These are phyloP conservation scores for Nothobranchius furzeri DNA, from an alignment of 2,113 vertebrate species.

Conservation along the genomic window DNA sequence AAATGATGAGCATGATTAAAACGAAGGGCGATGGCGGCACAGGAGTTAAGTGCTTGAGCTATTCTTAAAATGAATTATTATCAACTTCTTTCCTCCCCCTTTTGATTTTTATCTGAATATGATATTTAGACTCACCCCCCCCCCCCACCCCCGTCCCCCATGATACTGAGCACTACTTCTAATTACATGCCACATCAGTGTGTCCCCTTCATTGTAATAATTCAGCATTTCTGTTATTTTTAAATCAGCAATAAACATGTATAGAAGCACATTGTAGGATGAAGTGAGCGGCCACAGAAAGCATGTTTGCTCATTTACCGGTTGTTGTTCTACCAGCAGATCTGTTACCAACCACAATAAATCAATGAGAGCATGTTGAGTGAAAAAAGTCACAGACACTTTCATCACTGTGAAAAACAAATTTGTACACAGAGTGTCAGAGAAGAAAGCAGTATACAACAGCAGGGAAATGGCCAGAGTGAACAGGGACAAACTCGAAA, in stretches of 20 bases:
- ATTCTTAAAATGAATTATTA: too few species aligned
- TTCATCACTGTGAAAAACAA: constrained; percentile 26
- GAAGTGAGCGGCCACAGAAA: constrained; percentile 6
- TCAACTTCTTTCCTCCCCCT: too few species aligned
- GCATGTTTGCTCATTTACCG: constrained; percentile 31
- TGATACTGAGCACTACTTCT: not conserved
- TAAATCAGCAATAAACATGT: constrained; percentile 21
- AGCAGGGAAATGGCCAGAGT: not conserved
- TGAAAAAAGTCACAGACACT: constrained; percentile 27
- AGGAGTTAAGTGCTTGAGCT: too few species aligned
- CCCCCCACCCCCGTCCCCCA: too few species aligned
- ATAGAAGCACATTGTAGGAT: constrained; percentile 20
- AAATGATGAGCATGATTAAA: too few species aligned
- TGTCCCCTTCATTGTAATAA: not conserved
- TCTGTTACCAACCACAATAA: constrained; percentile 46
- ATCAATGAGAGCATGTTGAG: constrained; percentile 52
- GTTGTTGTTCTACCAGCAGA: constrained; percentile 18
- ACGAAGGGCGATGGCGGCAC: too few species aligned
- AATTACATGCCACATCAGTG: not conserved
- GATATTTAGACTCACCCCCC: too few species aligned
- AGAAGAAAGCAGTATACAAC: constrained; percentile 11
- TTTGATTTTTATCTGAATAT: too few species aligned
- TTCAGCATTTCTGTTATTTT: not conserved
- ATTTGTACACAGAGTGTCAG: not conserved
- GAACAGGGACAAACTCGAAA: constrained; percentile 39